Conservation (phyloP, 35 echinoderm and acorn worm genomes). For the Lytechinus pictus region DNA sequence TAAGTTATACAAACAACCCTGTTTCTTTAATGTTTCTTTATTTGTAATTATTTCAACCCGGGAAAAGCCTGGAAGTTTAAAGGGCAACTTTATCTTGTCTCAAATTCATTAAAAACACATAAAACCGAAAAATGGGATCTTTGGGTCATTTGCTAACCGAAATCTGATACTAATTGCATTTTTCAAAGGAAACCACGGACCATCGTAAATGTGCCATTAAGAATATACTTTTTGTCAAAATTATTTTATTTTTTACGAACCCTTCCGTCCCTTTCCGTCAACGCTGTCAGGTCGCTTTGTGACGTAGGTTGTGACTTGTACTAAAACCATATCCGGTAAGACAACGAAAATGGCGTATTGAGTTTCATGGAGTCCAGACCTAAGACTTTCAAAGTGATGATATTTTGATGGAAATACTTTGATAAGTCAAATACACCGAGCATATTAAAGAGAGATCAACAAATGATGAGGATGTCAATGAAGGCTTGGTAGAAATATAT, state of each 20-base stretch:
- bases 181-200: neutral
- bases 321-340: neutral
- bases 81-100: neutral
- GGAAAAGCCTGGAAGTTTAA: neutral
- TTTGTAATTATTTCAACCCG: neutral
- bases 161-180: neutral
- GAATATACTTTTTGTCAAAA: neutral
- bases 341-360: neutral
- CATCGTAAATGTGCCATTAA: neutral
- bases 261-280: neutral
- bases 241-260: neutral
- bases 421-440: neutral
- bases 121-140: neutral
- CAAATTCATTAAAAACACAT: neutral
- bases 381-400: neutral
- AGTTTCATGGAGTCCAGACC: neutral
- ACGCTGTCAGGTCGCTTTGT: neutral
- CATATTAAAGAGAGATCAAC: too few relatives aligned
- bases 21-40: too few relatives aligned
- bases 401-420: neutral
- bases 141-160: neutral
- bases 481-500: too few relatives aligned
- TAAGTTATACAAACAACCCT: too few relatives aligned
- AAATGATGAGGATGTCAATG: neutral
- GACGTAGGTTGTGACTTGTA: neutral